A percentile compares a stretch with the other conserved stretches of the same genome.
Evolutionary conservation across 2,888 invertebrate genomes (phyloP).

Genomic region (Conus canariensis): DNA sequence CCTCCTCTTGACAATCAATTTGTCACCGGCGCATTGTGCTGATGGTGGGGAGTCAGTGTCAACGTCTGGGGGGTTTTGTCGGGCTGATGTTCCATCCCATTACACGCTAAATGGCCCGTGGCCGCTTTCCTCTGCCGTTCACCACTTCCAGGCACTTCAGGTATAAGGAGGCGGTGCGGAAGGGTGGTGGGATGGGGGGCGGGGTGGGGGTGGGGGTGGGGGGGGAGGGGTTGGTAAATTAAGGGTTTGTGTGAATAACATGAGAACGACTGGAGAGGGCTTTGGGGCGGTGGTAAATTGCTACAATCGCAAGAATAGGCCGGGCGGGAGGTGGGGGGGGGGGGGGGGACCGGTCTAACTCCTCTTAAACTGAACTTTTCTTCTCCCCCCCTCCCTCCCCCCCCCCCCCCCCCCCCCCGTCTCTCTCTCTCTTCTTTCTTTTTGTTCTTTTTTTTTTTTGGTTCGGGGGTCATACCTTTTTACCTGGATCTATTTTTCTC

Average conservation of each 20-base stretch:
- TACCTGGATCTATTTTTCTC: too few species aligned
- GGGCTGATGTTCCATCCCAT: constrained; percentile 10
- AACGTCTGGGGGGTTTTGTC: background rate
- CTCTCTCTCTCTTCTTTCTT: too few species aligned
- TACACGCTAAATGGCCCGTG: constrained; percentile 17
- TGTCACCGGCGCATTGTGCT: background rate
- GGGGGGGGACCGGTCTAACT: too few species aligned
- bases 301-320: background rate
- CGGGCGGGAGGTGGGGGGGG: too few species aligned
- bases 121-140: background rate
- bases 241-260: background rate
- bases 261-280: background rate
- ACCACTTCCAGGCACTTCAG: background rate
- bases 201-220: too few species aligned
- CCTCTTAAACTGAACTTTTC: too few species aligned
- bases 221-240: background rate
- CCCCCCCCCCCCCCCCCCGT: too few species aligned
- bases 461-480: too few species aligned
- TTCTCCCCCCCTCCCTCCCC: too few species aligned
- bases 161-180: too few species aligned
- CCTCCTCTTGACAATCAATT: constrained; percentile 16
- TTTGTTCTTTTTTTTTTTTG: too few species aligned
- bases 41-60: background rate
- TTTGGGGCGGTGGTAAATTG: background rate
- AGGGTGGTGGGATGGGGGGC: too few species aligned